Conservation (phyloP, 2,888 invertebrate genomes). For the Ornithoptera alexandrae region DNA sequence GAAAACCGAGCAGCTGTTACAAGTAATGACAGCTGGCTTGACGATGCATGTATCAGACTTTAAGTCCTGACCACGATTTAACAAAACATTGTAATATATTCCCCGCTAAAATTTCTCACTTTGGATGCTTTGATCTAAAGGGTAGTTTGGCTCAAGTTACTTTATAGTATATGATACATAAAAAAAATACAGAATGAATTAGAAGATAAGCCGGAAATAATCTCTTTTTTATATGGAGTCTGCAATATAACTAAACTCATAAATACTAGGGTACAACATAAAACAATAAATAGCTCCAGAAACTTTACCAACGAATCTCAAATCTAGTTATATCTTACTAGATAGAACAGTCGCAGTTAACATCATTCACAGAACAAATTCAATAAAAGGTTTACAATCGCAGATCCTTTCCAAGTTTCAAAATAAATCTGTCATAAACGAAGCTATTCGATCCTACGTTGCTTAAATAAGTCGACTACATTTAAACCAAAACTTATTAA, state of each 20-base stretch:
- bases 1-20: conserved; percentile 41
- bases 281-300: background rate
- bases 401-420: background rate
- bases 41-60: conserved; percentile 36
- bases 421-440: background rate
- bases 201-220: too few relatives aligned
- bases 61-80: background rate
- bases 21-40: conserved; percentile 56
- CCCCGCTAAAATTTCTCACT: too few relatives aligned
- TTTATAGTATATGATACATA: too few relatives aligned
- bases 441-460: background rate
- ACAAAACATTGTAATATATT: too few relatives aligned
- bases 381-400: background rate
- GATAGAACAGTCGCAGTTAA: background rate
- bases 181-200: too few relatives aligned
- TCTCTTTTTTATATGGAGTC: too few relatives aligned
- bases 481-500: background rate
- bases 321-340: background rate
- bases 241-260: too few relatives aligned
- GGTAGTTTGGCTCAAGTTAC: too few relatives aligned
- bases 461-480: background rate
- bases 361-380: background rate
- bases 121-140: too few relatives aligned
- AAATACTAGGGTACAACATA: too few relatives aligned
- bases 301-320: background rate